Base-by-base conservation (phyloP, 2,888 invertebrate species). In the Ceraclea dissimilis region DNA sequence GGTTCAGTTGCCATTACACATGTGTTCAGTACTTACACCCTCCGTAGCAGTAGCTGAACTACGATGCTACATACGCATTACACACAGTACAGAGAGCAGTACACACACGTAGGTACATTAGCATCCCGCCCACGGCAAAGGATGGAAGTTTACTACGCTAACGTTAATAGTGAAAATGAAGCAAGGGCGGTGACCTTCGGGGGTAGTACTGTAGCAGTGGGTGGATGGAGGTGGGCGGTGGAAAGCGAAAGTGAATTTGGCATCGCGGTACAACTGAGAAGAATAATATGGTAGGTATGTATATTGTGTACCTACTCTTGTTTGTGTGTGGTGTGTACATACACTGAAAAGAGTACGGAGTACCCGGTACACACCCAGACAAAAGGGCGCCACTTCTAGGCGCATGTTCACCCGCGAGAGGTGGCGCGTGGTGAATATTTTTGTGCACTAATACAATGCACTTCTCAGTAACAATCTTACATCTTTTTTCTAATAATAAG, bases 161-260 rank as follows among this genome's bases (percentile, higher is more conserved):
- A 48, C 51, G 51, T 49, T 51, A 58, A 56, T 53, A 63, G 62
- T 65, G 66, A 63, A 62, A 63, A 60, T 64, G 66, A 48, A 34
- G 66, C 65, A 69, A 71, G 74, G 74, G 72, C 74, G 69, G 70
- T 76, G 77, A 76, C 76, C 76, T 77, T 76, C 75, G 74, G 70
- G 72, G 65, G 39, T 39, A 16, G 39, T 5, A 13, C n/a, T 8
- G 39, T 16, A 39, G 39, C 8, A 2, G 39, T 5, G 4, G 39
- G 16, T 2, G 8, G 13, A 39, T 16, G 39, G 71, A 74, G 75
- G 71, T 71, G 73, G 70, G 73, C 74, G 75, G 74, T 75, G 76
- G 72, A 76, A 74, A 76, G 76, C 75, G 77, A 78, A 77, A 78
- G 77, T 77, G 78, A 78, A 76, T 75, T 70, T 71, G 70, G 74